Base-by-base conservation (phyloP, 2,888 invertebrate genomes). In the Zaprionus obscuricornis region DNA sequence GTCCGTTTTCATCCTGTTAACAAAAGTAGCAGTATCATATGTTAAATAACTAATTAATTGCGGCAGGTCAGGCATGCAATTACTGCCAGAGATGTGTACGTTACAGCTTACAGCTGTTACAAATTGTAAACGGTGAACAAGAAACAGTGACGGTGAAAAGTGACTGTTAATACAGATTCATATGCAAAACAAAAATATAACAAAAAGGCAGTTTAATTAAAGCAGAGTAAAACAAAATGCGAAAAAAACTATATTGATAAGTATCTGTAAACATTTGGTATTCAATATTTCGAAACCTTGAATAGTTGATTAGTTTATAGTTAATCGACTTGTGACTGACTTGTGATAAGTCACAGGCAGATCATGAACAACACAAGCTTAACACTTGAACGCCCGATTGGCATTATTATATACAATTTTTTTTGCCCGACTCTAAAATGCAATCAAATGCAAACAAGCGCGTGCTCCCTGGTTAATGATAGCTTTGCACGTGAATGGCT, bases 361-460 rank as follows among this genome's bases (percentile, higher is more conserved):
- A 10, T 11, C 4, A 37, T 4, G 24, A 3, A 26, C 39, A 11
- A 6, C 24, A n/a, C 33, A 37, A 7, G 11, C 36, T 11, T 33
- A 54, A 51, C 60, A 50, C 33, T 46, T 54, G 52, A 43, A 29
- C 31, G 42, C 29, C 31, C 20, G 42, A 45, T 46, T 49, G 49
- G 17, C 37, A 27, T 33, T 51, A 54, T 39, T 20, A 36, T 24
- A 36, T 16, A 37, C 24, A 16, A 1, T 18, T 36, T 33, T 14
- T 6, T 22, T 37, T 3, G 13, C 7, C 8, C 27, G 27, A 63
- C 50, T 46, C 40, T 31, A 6, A 66, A 79, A 46, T 79, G 79
- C 83, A 78, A 56, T 74, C 66, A 77, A 83, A 77, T 77, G 84
- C 77, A 79, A 81, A 67, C 77, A 81, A 81, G 81, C 79, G 84